These are phyloP conservation scores for Melieria picta DNA, from an alignment of 2,888 invertebrate species.

Conservation along the genomic window DNA sequence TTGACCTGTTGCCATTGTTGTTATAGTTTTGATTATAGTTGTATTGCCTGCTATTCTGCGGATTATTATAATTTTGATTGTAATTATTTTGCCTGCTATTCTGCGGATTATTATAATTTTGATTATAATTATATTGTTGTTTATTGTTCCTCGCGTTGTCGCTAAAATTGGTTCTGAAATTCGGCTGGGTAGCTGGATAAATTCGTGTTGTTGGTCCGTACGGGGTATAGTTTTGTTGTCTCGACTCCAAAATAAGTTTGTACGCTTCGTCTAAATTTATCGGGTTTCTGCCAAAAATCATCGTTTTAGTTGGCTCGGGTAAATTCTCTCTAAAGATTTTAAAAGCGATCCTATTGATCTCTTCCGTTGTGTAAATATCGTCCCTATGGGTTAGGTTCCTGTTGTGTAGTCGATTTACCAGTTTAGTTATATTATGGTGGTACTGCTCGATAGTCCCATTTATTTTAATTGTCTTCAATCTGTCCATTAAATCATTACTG, in stretches of 20 bases:
- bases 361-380: background rate
- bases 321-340: background rate
- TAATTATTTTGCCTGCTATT: too few relatives aligned
- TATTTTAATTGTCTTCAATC: conserved; percentile 13
- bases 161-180: too few relatives aligned
- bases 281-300: too few relatives aligned
- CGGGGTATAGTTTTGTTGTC: background rate
- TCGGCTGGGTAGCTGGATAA: too few relatives aligned
- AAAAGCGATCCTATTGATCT: background rate
- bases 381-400: conserved; percentile 1
- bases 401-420: conserved; percentile 12
- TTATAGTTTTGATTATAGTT: too few relatives aligned
- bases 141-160: too few relatives aligned
- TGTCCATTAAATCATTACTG: conserved; percentile 20
- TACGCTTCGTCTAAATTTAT: background rate
- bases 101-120: too few relatives aligned
- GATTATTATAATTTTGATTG: too few relatives aligned
- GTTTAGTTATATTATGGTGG: conserved; percentile 4
- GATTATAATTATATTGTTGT: too few relatives aligned
- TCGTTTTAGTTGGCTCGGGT: too few relatives aligned
- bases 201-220: background rate
- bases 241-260: background rate
- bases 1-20: too few relatives aligned
- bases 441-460: conserved; percentile 23
- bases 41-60: too few relatives aligned